A percentile compares a stretch with the other conserved stretches of the same genome.
Conservation (phyloP, 1,140 invertebrate genomes). For the Microplitis mediator region DNA sequence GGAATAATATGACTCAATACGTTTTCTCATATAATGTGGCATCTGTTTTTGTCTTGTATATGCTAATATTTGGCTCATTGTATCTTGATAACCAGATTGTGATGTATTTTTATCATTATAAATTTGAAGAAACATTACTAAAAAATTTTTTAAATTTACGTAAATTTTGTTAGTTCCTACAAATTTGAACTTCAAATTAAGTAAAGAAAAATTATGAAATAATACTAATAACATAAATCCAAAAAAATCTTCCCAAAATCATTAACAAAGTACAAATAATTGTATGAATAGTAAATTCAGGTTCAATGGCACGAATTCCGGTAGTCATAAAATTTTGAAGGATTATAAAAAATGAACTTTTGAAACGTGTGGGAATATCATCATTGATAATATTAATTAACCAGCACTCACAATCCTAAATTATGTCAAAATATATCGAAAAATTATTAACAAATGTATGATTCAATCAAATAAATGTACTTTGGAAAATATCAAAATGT, state of each 20-base stretch:
- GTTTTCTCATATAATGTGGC: conserved; percentile 48
- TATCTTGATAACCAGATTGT: conserved; percentile 50
- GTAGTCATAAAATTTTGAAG: conserved; percentile 49
- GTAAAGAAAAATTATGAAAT: not conserved
- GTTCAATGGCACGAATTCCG: conserved; percentile 45
- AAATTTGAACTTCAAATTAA: not conserved
- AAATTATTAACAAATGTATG: too few species aligned
- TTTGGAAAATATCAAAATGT: not conserved
- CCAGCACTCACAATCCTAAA: conserved; percentile 50
- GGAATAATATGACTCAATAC: conserved; percentile 49
- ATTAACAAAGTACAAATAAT: conserved; percentile 47
- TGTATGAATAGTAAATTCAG: conserved; percentile 36
- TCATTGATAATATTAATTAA: conserved; percentile 28
- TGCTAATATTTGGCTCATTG: conserved; percentile 52
- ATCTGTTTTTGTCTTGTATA: conserved; percentile 53
- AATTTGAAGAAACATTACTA: conserved; percentile 52
- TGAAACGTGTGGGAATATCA: conserved; percentile 37
- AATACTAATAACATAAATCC: conserved; percentile 52
- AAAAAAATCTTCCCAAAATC: conserved; percentile 49
- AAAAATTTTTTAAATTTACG: not conserved
- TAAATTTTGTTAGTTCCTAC: not conserved
- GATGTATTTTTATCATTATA: conserved; percentile 41
- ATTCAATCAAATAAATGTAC: too few species aligned
- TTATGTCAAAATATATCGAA: not conserved
- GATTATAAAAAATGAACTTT: conserved; percentile 48